Base-by-base conservation (phyloP, 2,797 vertebrate species). In the Anolis apletophallus region DNA sequence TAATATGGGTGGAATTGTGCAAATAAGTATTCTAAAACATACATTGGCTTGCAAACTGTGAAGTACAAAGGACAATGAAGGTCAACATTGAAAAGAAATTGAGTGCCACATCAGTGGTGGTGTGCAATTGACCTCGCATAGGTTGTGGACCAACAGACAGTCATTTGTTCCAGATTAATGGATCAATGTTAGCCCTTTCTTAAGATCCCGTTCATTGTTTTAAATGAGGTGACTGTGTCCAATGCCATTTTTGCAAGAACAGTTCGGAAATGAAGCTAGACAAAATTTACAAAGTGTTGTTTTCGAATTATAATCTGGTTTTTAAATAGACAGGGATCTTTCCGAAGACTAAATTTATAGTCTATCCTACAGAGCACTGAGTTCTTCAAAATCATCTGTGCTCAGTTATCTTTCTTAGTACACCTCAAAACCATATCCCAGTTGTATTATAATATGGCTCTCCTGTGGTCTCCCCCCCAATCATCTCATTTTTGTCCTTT, bases 301-400 rank as follows among this genome's bases (percentile, higher is more conserved):
- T 81, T 69, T 69, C 54, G 52, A 71, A 55, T 8, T 29, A 55
- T 26, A 87, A 67, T 81, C 3, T 40, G 54, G 8, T 17, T 0
- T 76, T 90, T 77, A 80, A 88, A 54, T 12, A 71, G 50, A 55
- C 85, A 34, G 54, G 55, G 11, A 23, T 87, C 36, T 85, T 83
- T 32, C 4, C 52, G 57, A 59, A 72, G 72, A 29, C 0, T 75
- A 46, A 81, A 87, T n/a, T 34, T 57, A 8, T 12, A 16, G 23
- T 0, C 29, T 34, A 46, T 4, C 29, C 67, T 46, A 19, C 19
- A 40, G 50, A 8, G 61, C 21, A 17, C 1, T 34, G 73, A 52
- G 13, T 6, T 14, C 10, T 17, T 23, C 61, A 84, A 40, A 54
- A 46, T 52, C 13, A 12, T 34, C 78, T 46, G 61, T 29, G 13